phyloP scores from a whole-genome alignment of 2,797 vertebrate genomes.

The Premnoplex brunnescens region DNA sequence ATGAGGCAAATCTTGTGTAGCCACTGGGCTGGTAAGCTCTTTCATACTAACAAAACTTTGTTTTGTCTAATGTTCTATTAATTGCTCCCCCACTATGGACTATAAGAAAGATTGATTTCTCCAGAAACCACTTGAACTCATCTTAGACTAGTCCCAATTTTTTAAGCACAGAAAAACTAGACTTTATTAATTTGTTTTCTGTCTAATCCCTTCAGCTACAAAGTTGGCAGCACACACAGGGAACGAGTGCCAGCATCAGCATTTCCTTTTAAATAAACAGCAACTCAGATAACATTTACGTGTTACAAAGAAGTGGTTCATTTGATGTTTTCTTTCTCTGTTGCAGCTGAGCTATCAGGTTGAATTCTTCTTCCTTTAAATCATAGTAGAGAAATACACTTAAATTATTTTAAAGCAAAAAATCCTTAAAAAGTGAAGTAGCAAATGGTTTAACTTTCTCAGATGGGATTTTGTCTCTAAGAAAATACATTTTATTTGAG shows the following conservation, averaged over 20 bases:
- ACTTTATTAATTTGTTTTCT: constrained; percentile 35
- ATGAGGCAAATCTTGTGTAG: background rate
- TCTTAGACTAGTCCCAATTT: background rate
- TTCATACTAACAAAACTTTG: background rate
- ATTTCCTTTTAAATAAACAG: constrained; percentile 52
- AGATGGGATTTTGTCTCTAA: background rate
- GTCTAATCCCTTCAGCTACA: background rate
- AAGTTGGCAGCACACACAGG: background rate
- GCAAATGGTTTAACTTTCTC: background rate
- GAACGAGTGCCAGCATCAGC: constrained; percentile 13
- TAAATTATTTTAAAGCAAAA: background rate
- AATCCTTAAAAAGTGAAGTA: background rate
- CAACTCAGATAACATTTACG: constrained; percentile 13
- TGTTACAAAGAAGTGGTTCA: background rate
- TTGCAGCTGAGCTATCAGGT: background rate
- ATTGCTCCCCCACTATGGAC: background rate
- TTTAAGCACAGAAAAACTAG: constrained; percentile 15
- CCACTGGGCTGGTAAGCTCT: background rate
- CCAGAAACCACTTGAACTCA: background rate
- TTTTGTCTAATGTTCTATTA: background rate
- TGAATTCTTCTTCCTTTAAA: background rate
- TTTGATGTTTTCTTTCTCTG: background rate
- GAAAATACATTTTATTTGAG: background rate
- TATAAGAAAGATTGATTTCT: background rate
- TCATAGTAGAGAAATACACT: background rate